phyloP scores from a whole-genome alignment of 2,797 vertebrate species.

The Amblyopsis hoosieri region DNA sequence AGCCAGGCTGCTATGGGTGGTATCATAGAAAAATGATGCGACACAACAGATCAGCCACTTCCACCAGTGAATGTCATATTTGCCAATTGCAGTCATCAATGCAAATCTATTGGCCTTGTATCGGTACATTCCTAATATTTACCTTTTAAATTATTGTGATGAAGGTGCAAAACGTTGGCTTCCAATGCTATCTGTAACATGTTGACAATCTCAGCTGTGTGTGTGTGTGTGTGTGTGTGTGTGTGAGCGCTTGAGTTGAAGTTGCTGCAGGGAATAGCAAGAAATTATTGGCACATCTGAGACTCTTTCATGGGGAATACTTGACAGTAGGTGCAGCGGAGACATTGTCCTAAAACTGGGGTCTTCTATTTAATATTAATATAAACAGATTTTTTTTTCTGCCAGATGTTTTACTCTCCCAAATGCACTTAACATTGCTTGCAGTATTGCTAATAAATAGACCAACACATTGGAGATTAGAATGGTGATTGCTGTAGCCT shows the following conservation, averaged over 20 bases:
- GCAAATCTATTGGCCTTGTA: too few relatives aligned
- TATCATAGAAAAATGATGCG: too few relatives aligned
- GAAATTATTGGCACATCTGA: constrained; percentile 10
- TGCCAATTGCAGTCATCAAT: too few relatives aligned
- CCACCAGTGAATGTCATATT: too few relatives aligned
- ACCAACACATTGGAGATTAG: too few relatives aligned
- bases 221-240: background rate
- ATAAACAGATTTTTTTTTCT: constrained; percentile 1
- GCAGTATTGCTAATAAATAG: too few relatives aligned
- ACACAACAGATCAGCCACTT: too few relatives aligned
- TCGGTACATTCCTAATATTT: too few relatives aligned
- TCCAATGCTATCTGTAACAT: constrained; percentile 11
- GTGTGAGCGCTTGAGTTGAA: constrained; percentile 1
- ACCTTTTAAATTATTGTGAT: background rate
- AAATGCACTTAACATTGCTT: background rate
- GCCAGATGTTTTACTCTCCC: background rate
- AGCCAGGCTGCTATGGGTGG: too few relatives aligned
- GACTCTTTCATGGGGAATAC: background rate
- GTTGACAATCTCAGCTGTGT: constrained; percentile 4
- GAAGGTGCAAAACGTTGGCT: background rate
- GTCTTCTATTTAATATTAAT: background rate
- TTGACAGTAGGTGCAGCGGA: background rate
- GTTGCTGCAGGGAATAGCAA: constrained; percentile 7
- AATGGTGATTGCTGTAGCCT: too few relatives aligned
- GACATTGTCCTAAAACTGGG: background rate